phyloP scores from a whole-genome alignment of 2,888 invertebrate species.

The Notodonta dromedarius region DNA sequence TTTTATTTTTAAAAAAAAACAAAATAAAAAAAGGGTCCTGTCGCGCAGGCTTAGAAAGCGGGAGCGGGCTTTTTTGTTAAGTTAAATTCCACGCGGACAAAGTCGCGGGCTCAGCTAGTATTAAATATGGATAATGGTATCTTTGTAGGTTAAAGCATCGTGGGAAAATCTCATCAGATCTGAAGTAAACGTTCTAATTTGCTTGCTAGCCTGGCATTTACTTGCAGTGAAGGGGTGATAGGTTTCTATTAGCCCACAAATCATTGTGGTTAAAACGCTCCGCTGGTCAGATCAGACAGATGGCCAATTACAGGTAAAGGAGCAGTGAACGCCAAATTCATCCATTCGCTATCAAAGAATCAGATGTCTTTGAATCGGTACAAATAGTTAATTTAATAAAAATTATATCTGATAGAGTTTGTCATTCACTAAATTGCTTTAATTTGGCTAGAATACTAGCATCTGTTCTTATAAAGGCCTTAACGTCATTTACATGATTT shows the following conservation, averaged over 20 bases:
- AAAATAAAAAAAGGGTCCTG: no score
- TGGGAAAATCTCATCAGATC: conserved; percentile 24
- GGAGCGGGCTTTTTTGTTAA: no score
- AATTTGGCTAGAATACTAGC: no score
- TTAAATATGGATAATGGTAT: no score
- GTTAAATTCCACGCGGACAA: no score
- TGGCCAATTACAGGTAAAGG: conserved; percentile 13
- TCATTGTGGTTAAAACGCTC: conserved; percentile 20
- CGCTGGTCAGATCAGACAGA: conserved; percentile 17
- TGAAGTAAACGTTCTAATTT: conserved; percentile 12
- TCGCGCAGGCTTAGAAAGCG: no score
- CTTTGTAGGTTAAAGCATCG: conserved; percentile 5
- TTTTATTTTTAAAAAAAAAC: no score
- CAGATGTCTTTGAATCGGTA: neutral
- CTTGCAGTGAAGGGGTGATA: conserved; percentile 5
- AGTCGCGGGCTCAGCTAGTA: no score
- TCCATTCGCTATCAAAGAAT: neutral
- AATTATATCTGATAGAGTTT: no score
- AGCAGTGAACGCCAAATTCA: conserved; percentile 12
- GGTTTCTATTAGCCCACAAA: conserved; percentile 8
- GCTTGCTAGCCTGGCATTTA: conserved; percentile 16
- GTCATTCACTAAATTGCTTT: no score
- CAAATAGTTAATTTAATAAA: neutral
- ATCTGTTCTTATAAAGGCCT: no score
- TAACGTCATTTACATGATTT: no score